Percentiles rank a stretch among this genome's conserved stretches.
Evolutionary conservation across 2,888 invertebrate genomes (phyloP).

Genomic region (Baronia brevicornis): DNA sequence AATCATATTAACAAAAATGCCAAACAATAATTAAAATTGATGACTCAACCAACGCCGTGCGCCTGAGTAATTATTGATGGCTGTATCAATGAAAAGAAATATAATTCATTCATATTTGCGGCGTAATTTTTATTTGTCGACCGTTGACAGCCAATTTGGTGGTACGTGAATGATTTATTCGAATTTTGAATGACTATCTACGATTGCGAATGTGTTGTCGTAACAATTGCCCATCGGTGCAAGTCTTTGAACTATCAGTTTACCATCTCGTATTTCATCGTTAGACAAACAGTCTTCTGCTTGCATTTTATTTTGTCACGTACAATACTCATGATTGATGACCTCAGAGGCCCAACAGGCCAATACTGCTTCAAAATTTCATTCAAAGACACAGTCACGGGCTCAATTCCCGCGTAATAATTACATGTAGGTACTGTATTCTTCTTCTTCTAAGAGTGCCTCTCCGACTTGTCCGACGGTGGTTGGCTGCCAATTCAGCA

Average conservation of each 20-base stretch:
- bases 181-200: constrained; percentile 25
- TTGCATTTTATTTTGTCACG: too few species aligned
- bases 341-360: too few species aligned
- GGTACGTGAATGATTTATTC: constrained; percentile 42
- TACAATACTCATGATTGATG: too few species aligned
- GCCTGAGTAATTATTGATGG: constrained; percentile 39
- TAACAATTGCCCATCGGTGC: neutral
- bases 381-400: too few species aligned
- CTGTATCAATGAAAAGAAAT: constrained; percentile 40
- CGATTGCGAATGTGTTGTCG: constrained; percentile 17
- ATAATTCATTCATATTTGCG: constrained; percentile 42
- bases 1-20: constrained; percentile 27
- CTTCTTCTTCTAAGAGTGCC: too few species aligned
- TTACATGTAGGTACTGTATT: too few species aligned
- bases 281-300: too few species aligned
- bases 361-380: too few species aligned
- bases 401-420: too few species aligned
- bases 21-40: constrained; percentile 52
- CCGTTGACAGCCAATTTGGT: constrained; percentile 51
- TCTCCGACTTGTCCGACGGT: too few species aligned
- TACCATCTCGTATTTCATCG: constrained; percentile 7
- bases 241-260: neutral
- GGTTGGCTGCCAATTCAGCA: too few species aligned
- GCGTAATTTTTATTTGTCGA: constrained; percentile 51
- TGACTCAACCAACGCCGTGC: constrained; percentile 43